Percentiles rank a stretch among this genome's conserved stretches.
These are phyloP conservation scores for Asteroscopus sphinx DNA, from an alignment of 2,888 invertebrate genomes.

Conservation along the genomic window DNA sequence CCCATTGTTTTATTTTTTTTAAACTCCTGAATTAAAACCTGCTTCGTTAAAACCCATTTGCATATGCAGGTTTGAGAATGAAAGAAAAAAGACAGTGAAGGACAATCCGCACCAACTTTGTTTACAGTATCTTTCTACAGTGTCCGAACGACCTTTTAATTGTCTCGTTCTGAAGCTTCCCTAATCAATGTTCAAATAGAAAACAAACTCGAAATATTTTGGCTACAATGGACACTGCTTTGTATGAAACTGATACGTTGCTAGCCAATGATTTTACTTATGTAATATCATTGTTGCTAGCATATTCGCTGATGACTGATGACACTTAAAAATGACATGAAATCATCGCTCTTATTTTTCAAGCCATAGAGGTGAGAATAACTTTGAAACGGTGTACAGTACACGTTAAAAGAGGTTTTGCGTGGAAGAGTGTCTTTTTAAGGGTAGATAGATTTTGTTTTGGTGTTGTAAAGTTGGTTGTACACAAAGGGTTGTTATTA, in stretches of 20 bases:
- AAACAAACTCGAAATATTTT: conserved; percentile 11
- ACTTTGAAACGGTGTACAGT: background rate
- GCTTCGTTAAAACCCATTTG: conserved; percentile 1
- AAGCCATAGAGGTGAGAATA: conserved; percentile 7
- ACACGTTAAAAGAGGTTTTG: background rate
- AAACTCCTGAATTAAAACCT: background rate
- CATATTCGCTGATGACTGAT: conserved; percentile 12
- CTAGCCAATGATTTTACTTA: too few species aligned
- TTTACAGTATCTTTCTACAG: conserved; percentile 11
- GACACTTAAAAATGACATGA: background rate
- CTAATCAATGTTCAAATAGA: conserved; percentile 24
- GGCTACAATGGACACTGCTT: conserved; percentile 21
- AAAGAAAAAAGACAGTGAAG: conserved; percentile 1
- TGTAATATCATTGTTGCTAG: too few species aligned
- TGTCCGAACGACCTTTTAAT: conserved; percentile 4
- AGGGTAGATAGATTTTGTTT: conserved; percentile 26
- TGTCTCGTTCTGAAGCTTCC: conserved; percentile 23
- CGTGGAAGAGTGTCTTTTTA: conserved; percentile 3
- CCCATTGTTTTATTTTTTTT: too few species aligned
- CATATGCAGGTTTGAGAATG: conserved; percentile 8
- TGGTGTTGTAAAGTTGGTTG: conserved; percentile 19
- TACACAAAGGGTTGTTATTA: conserved; percentile 38
- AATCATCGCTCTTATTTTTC: background rate
- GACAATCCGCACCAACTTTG: conserved; percentile 12
- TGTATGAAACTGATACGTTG: conserved; percentile 11